phyloP scores from a whole-genome alignment of 2,797 vertebrate genomes.

The Crocodylus rhombifer region DNA sequence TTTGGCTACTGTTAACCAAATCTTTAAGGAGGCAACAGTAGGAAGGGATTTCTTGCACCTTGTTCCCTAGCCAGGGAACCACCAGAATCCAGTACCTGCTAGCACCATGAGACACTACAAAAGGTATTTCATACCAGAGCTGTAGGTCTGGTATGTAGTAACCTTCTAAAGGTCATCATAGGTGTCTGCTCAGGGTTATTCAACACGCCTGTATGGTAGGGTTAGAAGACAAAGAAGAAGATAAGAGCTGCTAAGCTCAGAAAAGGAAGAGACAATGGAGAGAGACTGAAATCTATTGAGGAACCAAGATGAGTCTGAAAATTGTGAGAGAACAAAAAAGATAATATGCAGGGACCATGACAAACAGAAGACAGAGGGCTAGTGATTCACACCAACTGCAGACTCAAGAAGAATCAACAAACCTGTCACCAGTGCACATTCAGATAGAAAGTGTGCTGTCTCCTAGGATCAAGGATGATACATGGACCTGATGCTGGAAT shows the following conservation, averaged over 20 bases:
- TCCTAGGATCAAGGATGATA: too few species aligned
- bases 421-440: too few species aligned
- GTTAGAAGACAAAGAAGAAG: background rate
- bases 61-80: background rate
- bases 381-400: background rate
- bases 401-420: background rate
- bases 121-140: background rate
- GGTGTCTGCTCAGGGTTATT: background rate
- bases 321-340: background rate
- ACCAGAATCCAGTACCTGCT: background rate
- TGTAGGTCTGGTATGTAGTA: background rate
- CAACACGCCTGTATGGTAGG: background rate
- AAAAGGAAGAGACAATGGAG: background rate
- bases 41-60: background rate
- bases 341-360: background rate
- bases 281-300: background rate
- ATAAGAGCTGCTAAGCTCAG: background rate
- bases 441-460: too few species aligned
- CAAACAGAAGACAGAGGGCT: background rate
- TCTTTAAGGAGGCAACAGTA: background rate
- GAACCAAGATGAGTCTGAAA: background rate
- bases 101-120: background rate
- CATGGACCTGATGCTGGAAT: too few species aligned
- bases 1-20: background rate
- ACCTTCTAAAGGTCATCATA: background rate